Conservation (phyloP, 2,113 vertebrate genomes). For the Caretta caretta region DNA sequence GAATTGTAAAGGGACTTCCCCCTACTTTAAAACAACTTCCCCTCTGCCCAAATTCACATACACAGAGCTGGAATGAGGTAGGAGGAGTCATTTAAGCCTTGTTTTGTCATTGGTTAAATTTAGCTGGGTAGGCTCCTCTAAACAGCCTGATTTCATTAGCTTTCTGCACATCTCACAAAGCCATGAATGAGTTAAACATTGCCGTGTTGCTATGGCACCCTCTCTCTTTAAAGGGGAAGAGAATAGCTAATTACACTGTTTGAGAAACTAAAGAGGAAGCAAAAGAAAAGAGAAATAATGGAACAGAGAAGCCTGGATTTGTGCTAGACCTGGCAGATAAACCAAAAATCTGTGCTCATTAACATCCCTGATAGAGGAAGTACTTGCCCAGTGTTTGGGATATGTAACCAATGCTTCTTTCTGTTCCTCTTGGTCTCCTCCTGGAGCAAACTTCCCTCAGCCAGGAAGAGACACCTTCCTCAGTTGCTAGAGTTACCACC, state of each 20-base stretch:
- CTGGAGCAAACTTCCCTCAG: background rate
- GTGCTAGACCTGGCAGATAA: conserved; percentile 18
- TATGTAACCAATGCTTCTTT: background rate
- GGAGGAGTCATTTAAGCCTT: conserved; percentile 21
- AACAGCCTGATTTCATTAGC: conserved; percentile 58
- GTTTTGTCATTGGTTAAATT: conserved; percentile 57
- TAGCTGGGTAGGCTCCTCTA: conserved; percentile 46
- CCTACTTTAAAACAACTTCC: conserved; percentile 10
- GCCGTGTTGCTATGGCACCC: conserved; percentile 78
- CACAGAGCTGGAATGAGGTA: conserved; percentile 21
- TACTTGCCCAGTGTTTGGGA: background rate
- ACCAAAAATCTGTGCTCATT: background rate
- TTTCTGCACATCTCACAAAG: conserved; percentile 35
- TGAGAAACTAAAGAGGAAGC: conserved; percentile 62
- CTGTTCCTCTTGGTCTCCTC: background rate
- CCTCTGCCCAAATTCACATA: conserved; percentile 21
- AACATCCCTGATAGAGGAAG: background rate
- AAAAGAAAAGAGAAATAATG: conserved; percentile 27
- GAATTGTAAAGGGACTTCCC: conserved; percentile 46
- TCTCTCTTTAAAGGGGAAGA: conserved; percentile 73
- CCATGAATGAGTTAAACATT: conserved; percentile 71
- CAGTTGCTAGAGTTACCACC: background rate
- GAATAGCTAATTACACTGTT: conserved; percentile 77
- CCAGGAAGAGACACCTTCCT: background rate
- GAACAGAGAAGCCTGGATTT: conserved; percentile 35